Percentiles rank a stretch among this genome's conserved stretches.
Conservation (phyloP, 92 coral and sea anemone species). For the Palythoa heliodiscus region DNA sequence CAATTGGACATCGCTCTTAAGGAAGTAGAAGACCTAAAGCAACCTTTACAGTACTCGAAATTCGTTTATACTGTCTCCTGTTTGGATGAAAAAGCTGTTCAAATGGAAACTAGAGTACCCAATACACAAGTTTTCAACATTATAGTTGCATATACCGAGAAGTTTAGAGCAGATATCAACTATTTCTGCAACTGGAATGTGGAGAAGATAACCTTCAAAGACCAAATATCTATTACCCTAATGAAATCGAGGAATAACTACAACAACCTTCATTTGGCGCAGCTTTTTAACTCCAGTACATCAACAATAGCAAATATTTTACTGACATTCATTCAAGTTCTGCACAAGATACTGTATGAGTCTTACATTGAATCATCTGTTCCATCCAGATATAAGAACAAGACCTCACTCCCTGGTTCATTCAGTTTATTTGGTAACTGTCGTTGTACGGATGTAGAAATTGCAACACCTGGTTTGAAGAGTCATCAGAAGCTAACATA, state of each 20-base stretch:
- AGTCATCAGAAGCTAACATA: neutral
- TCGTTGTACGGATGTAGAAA: neutral
- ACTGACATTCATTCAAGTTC: neutral
- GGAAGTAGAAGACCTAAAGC: no score
- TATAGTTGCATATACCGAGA: no score
- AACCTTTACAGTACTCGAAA: no score
- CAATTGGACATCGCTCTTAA: no score
- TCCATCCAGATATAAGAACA: neutral
- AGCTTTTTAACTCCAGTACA: slow-evolving; percentile 1
- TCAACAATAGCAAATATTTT: neutral
- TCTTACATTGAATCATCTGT: slow-evolving; percentile 6
- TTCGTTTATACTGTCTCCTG: no score
- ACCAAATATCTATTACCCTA: slow-evolving; percentile 2
- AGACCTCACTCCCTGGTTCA: neutral
- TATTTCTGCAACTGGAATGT: neutral
- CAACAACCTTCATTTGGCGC: neutral
- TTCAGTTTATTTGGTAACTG: neutral
- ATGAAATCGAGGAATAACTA: neutral
- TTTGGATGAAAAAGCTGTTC: no score
- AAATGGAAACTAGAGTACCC: no score
- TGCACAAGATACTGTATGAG: no score
- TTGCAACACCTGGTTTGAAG: no score
- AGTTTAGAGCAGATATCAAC: neutral
- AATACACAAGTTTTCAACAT: no score
- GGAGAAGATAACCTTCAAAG: slow-evolving; percentile 8